Evolutionary conservation across 2,888 invertebrate species (phyloP).

Genomic region (Atethmia centrago): DNA sequence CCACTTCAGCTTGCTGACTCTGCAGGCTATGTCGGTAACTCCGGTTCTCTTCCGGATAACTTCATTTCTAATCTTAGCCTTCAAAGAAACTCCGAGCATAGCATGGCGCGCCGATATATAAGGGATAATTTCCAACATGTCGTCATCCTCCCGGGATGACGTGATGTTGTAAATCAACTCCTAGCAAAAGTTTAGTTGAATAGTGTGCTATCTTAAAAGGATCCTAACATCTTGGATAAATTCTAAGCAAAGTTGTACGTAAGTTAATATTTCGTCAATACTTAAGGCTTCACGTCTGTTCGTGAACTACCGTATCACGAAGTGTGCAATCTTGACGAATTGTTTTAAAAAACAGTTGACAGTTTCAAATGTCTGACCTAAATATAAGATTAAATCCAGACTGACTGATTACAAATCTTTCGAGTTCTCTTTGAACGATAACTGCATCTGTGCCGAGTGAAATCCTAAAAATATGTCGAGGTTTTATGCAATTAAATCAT

Average conservation of each 20-base stretch:
- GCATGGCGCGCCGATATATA: too few relatives aligned
- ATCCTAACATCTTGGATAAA: background rate
- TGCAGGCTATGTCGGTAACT: too few relatives aligned
- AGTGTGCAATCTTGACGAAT: conserved; percentile 39
- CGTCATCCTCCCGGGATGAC: too few relatives aligned
- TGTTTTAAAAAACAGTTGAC: conserved; percentile 34
- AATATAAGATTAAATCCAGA: conserved; percentile 39
- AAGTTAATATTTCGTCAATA: conserved; percentile 32
- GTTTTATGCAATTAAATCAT: conserved; percentile 37
- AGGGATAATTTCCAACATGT: too few relatives aligned
- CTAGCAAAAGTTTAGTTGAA: background rate
- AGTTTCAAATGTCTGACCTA: conserved; percentile 46
- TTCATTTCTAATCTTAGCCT: too few relatives aligned
- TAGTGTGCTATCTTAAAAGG: background rate
- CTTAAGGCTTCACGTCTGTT: conserved; percentile 12
- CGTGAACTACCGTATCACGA: conserved; percentile 52
- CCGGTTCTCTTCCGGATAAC: too few relatives aligned
- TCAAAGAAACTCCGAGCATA: too few relatives aligned
- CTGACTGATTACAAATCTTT: conserved; percentile 54
- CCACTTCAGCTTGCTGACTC: too few relatives aligned
- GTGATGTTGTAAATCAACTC: background rate
- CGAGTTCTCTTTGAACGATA: conserved; percentile 38
- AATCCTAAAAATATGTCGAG: conserved; percentile 11
- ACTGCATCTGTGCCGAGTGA: conserved; percentile 32
- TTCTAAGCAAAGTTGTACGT: background rate